Base-by-base conservation (phyloP, 2,113 vertebrate genomes). In the Tragelaphus strepsiceros region DNA sequence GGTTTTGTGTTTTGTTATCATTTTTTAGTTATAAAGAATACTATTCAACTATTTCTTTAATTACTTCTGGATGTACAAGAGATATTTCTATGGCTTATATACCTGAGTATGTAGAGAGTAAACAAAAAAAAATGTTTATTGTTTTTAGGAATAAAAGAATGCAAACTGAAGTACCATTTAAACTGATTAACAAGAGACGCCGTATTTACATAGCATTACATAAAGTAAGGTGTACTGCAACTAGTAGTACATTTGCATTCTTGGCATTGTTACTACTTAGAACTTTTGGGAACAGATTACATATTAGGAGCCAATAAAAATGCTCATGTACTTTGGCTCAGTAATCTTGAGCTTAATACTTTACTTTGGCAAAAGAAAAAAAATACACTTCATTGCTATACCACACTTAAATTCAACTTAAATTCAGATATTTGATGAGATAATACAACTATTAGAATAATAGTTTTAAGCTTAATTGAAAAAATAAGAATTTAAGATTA, bases 141-240 rank as follows among this genome's bases (percentile, higher is more conserved):
- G 21, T 58, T 91, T 91, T 91, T 53, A 94, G 92, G 64, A 81
- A 90, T 87, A 91, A 87, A 93, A 81, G 53, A 90, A 90, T 78
- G 24, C 61, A 59, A 71, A 92, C 13, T 39, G 32, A 95, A 85
- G 30, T 56, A 58, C 32, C 51, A 67, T 22, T 81, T 92, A 81
- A 71, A 67, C 4, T 51, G 21, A 78, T 64, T 88, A 80, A 49
- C 21, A 83, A 61, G 64, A 78, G 35, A 84, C 6, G 32, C 3
- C 6, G 5, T 83, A 77, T 58, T 77, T 26, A 85, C 64, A 67
- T 19, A 1, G 35, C 30, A 84, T 89, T 53, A 85, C 19, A 53
- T 54, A 83, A 28, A 84, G 67, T 59, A 56, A 56, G 54, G 58
- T 30, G 12, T 62, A 17, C 17, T 28, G 30, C 54, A 67, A 51